Conservation (phyloP, 2,888 invertebrate species). For the Tryphoninae sp. region DNA sequence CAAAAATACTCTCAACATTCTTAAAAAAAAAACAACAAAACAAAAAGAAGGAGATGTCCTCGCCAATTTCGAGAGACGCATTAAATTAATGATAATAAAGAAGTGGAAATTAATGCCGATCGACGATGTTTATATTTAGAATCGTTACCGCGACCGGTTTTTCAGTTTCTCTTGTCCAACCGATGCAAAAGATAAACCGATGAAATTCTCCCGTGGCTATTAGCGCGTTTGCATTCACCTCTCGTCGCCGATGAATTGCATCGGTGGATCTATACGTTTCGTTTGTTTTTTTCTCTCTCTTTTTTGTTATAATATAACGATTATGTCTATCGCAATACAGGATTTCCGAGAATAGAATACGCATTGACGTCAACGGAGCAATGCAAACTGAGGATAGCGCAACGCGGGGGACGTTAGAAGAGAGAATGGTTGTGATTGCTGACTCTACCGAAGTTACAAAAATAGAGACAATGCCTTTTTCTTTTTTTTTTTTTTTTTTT, state of each 20-base stretch:
- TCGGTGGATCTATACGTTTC: background rate
- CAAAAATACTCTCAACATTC: background rate
- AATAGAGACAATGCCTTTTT: background rate
- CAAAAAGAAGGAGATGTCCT: background rate
- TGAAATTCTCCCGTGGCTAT: background rate
- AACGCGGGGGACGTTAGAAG: background rate
- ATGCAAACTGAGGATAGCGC: background rate
- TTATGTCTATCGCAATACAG: conserved; percentile 26
- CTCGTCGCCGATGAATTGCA: conserved; percentile 20
- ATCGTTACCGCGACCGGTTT: conserved; percentile 32
- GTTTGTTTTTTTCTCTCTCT: no score
- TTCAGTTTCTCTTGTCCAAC: background rate
- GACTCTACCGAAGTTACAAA: background rate
- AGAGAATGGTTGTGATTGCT: background rate
- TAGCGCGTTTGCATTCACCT: conserved; percentile 26
- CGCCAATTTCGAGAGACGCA: background rate
- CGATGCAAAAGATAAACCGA: background rate
- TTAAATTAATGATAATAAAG: background rate
- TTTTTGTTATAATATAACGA: conserved; percentile 28
- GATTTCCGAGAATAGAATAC: conserved; percentile 51
- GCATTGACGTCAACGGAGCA: conserved; percentile 49
- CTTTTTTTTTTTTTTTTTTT: background rate
- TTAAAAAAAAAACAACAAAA: background rate
- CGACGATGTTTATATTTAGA: conserved; percentile 16
- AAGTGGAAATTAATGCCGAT: conserved; percentile 23